phyloP scores from a whole-genome alignment of 1,140 invertebrate genomes.

The Tachypleus tridentatus region DNA sequence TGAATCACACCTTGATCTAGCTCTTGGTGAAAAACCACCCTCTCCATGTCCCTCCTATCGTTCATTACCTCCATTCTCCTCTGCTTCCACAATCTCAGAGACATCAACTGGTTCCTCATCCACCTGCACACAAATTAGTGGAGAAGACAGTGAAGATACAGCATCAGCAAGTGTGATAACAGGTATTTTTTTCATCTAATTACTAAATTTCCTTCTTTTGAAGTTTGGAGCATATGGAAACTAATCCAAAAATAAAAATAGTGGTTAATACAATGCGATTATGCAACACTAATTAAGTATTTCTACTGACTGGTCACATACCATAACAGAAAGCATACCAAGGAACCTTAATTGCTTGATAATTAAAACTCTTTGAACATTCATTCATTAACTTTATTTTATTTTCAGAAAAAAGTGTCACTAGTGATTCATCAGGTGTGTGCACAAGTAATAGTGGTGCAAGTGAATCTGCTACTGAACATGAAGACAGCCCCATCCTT shows the following conservation, averaged over 20 bases:
- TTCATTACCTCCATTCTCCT: constrained; percentile 66
- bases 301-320: no score
- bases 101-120: constrained; percentile 46
- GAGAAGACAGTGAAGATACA: constrained; percentile 54
- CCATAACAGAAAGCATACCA: no score
- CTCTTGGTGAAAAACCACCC: constrained; percentile 39
- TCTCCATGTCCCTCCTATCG: constrained; percentile 74
- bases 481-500: constrained; percentile 30
- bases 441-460: constrained; percentile 62
- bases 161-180: constrained; percentile 58
- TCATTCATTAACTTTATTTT: no score
- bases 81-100: constrained; percentile 62
- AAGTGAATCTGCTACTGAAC: constrained; percentile 18
- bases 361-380: no score
- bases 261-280: no score
- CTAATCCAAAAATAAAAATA: no score
- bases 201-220: no score
- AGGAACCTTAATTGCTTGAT: no score
- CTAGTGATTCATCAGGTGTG: constrained; percentile 65
- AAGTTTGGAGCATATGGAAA: no score
- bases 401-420: constrained; percentile 20
- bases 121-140: constrained; percentile 37
- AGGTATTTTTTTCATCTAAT: constrained; percentile 41
- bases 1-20: constrained; percentile 18
- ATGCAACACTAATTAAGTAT: no score